Evolutionary conservation across 92 coral and sea anemone species (phyloP).

Genomic region (Phenganax stokvisi): DNA sequence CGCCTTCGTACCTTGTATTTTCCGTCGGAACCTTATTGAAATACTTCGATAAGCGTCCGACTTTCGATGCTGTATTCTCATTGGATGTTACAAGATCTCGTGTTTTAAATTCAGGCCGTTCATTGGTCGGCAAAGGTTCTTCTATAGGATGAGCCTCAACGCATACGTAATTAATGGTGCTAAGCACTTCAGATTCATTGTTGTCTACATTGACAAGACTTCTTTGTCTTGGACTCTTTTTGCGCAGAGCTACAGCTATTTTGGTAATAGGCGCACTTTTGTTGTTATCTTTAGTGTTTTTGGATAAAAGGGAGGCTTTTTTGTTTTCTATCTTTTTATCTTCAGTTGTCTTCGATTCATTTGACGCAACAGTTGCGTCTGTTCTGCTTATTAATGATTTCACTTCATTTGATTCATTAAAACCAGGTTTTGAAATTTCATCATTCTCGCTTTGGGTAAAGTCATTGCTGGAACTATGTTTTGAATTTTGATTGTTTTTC

Average conservation of each 20-base stretch:
- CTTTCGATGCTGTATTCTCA: slow-evolving; percentile 12
- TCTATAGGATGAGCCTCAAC: slow-evolving; percentile 17
- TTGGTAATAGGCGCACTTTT: neutral
- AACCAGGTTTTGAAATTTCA: neutral
- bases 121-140: neutral
- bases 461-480: too few relatives aligned
- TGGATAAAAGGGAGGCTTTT: neutral
- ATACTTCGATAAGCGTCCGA: slow-evolving; percentile 15
- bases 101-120: neutral
- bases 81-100: neutral
- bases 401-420: neutral
- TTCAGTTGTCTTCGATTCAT: neutral
- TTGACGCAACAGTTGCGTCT: neutral
- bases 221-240: neutral
- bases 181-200: slow-evolving; percentile 19
- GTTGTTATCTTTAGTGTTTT: neutral
- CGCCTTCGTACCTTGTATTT: neutral
- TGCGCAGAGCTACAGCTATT: slow-evolving; percentile 3
- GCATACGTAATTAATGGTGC: slow-evolving; percentile 19
- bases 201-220: slow-evolving; percentile 12
- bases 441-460: too few relatives aligned
- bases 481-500: too few relatives aligned
- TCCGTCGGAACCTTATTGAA: slow-evolving; percentile 8
- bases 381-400: neutral
- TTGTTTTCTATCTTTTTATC: neutral